Evolutionary conservation across 2,113 vertebrate genomes (phyloP).

Genomic region (Labeo catla): DNA sequence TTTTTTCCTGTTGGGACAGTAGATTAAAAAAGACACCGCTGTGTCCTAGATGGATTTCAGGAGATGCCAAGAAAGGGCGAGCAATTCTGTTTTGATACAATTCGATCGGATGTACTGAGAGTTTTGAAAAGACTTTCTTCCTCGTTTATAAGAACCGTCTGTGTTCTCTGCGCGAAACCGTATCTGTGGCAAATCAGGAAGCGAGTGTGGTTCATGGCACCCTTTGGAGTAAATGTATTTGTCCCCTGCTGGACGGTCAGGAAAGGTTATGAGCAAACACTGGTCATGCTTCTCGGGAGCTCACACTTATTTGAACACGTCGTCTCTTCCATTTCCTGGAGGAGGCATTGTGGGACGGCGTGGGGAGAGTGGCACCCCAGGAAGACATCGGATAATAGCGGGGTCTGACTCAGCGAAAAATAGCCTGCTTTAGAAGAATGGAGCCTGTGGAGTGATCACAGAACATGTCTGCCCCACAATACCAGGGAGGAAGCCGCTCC

Average conservation of each 20-base stretch:
- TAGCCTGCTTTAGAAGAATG: conserved; percentile 47
- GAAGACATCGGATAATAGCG: conserved; percentile 63
- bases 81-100: conserved; percentile 42
- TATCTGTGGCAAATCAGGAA: conserved; percentile 53
- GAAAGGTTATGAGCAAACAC: conserved; percentile 43
- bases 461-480: conserved; percentile 44
- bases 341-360: conserved; percentile 51
- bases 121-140: neutral
- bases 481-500: conserved; percentile 31
- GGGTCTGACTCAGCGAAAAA: conserved; percentile 66
- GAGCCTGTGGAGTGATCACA: conserved; percentile 44
- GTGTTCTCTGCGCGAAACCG: conserved; percentile 56
- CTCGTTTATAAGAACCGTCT: conserved; percentile 36
- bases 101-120: conserved; percentile 35
- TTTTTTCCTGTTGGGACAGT: neutral
- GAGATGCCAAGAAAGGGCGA: conserved; percentile 8
- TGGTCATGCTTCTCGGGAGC: conserved; percentile 53
- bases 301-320: conserved; percentile 77
- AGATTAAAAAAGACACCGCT: conserved; percentile 25
- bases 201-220: conserved; percentile 50
- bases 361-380: conserved; percentile 36
- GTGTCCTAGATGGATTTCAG: conserved; percentile 19
- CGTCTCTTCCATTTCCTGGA: conserved; percentile 62
- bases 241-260: conserved; percentile 52
- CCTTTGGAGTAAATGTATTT: conserved; percentile 55